These are phyloP conservation scores for Ia io DNA, from an alignment of 2,113 vertebrate genomes.

Conservation along the genomic window DNA sequence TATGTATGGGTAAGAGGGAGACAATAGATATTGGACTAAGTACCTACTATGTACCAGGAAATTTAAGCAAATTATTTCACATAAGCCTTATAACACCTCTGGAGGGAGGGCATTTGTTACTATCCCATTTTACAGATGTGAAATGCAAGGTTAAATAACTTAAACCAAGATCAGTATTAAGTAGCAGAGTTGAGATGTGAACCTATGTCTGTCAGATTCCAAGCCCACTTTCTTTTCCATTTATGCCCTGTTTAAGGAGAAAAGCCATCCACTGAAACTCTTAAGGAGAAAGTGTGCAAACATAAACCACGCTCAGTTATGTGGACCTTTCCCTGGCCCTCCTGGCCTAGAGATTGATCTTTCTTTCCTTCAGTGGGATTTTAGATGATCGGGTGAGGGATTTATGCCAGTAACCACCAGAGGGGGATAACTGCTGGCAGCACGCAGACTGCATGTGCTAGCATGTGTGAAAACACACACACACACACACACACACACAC, in stretches of 20 bases:
- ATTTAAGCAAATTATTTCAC: not conserved
- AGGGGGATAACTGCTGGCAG: slow-evolving; percentile 53
- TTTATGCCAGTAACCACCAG: slow-evolving; percentile 66
- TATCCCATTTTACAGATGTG: not conserved
- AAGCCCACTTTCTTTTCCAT: not conserved
- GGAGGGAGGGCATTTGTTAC: not conserved
- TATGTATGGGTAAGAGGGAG: not conserved
- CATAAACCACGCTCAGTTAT: not conserved
- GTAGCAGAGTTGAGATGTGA: not conserved
- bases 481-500: too few species aligned
- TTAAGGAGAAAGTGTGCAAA: not conserved
- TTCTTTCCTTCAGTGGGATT: not conserved
- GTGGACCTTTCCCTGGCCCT: not conserved
- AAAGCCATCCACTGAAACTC: not conserved
- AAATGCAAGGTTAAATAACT: not conserved
- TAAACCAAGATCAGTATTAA: not conserved
- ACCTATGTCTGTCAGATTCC: not conserved
- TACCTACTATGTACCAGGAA: not conserved
- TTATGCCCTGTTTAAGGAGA: not conserved
- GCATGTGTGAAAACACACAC: fast-evolving
- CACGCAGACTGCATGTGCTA: not conserved
- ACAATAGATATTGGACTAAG: not conserved
- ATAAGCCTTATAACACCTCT: not conserved
- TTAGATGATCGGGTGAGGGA: slow-evolving; percentile 19
- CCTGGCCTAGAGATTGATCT: not conserved